Evolutionary conservation across 2,113 vertebrate species (phyloP).

Genomic region (Charina bottae): DNA sequence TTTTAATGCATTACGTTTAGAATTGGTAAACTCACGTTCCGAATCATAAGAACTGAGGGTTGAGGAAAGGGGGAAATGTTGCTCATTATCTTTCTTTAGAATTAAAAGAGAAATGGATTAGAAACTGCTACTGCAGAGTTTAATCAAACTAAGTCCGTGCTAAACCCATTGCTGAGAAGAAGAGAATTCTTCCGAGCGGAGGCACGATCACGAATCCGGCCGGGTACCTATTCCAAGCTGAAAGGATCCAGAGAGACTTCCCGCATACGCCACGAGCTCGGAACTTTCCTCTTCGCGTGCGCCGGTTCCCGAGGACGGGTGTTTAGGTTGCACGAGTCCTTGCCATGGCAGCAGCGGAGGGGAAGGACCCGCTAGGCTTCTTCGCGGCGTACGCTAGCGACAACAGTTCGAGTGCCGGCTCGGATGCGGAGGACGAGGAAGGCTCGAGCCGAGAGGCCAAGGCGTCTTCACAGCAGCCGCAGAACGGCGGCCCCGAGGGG

Average conservation of each 20-base stretch:
- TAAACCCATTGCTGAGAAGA: neutral
- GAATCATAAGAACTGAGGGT: neutral
- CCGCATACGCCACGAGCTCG: neutral
- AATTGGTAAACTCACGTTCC: neutral
- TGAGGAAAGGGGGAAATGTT: neutral
- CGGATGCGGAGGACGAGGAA: constrained; percentile 65
- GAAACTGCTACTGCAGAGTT: neutral
- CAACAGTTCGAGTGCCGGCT: constrained; percentile 71
- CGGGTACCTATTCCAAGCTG: neutral
- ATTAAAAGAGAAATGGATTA: neutral
- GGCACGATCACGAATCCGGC: no score
- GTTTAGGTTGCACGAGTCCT: neutral
- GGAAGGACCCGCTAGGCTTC: constrained; percentile 82
- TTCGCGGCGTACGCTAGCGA: constrained; percentile 87
- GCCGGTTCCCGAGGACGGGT: neutral
- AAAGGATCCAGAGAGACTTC: neutral
- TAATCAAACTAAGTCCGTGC: neutral
- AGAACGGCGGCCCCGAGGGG: constrained; percentile 39
- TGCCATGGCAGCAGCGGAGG: constrained; percentile 81
- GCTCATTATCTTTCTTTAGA: neutral
- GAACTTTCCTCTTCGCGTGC: neutral
- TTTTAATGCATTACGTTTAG: neutral
- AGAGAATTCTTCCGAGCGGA: neutral
- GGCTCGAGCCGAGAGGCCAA: constrained; percentile 28
- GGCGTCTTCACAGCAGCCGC: neutral